A percentile compares a stretch with the other conserved stretches of the same genome.
phyloP scores from a whole-genome alignment of 2,888 invertebrate genomes.

The Micropterix aruncella region DNA sequence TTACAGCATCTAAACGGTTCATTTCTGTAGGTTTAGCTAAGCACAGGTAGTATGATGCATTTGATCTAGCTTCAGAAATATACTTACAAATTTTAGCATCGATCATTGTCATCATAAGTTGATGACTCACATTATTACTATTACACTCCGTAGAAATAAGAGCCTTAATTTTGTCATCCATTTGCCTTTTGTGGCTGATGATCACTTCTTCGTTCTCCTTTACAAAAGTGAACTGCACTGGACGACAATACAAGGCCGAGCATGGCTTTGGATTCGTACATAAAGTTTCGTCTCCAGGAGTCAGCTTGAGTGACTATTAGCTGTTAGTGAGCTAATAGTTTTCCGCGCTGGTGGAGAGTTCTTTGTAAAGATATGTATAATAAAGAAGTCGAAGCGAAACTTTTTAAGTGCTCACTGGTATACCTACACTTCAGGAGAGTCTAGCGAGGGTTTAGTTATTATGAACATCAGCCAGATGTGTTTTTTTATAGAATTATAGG shows the following conservation, averaged over 20 bases:
- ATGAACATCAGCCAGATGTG: no score
- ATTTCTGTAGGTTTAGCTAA: conserved; percentile 9
- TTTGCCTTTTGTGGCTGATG: conserved; percentile 4
- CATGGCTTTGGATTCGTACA: conserved; percentile 5
- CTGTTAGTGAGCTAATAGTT: no score
- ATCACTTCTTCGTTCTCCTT: conserved; percentile 9
- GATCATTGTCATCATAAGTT: conserved; percentile 9
- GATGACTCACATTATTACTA: conserved; percentile 7
- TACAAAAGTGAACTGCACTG: conserved; percentile 9
- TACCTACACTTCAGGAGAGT: no score
- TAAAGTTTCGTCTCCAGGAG: conserved; percentile 1
- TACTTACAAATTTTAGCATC: conserved; percentile 8
- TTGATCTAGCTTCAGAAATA: conserved; percentile 3
- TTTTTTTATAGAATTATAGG: no score
- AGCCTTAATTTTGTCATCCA: conserved; percentile 7
- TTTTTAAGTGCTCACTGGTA: no score
- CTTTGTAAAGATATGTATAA: no score
- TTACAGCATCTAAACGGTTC: conserved; percentile 5
- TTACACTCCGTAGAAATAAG: conserved; percentile 6
- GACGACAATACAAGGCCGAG: conserved; percentile 8
- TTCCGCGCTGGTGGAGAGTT: no score
- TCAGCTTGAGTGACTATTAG: conserved; percentile 1
- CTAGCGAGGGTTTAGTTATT: no score
- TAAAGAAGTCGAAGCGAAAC: no score
- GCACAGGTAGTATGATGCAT: conserved; percentile 9